Conservation (phyloP, 2,113 vertebrate species). For the Bambusicola thoracicus region DNA sequence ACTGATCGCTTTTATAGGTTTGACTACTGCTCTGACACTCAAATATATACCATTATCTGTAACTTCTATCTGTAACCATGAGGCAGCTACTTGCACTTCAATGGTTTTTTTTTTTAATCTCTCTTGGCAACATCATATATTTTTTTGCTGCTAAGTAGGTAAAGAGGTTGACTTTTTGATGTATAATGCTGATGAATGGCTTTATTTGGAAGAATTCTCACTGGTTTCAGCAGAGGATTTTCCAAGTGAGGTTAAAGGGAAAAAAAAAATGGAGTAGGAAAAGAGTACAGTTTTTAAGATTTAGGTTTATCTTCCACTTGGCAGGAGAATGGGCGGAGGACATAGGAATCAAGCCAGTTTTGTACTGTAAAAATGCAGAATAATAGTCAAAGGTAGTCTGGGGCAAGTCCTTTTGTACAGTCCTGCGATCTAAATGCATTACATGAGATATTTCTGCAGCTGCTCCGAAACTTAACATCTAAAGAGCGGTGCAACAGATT, state of each 20-base stretch:
- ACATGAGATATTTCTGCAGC: neutral
- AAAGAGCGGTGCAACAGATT: neutral
- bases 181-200: neutral
- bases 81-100: neutral
- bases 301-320: neutral
- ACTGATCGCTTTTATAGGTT: neutral
- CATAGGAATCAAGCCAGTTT: neutral
- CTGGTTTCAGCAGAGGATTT: neutral
- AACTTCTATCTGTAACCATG: conserved; percentile 6
- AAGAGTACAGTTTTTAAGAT: neutral
- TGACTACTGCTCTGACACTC: conserved; percentile 15
- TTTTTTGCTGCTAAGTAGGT: conserved; percentile 3
- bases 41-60: neutral
- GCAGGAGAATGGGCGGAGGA: neutral
- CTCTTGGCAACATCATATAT: neutral
- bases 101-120: neutral
- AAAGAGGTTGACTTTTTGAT: neutral
- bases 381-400: neutral
- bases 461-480: neutral
- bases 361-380: neutral
- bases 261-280: neutral
- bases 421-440: neutral
- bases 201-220: conserved; percentile 4
- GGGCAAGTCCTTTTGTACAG: neutral
- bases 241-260: neutral